A percentile compares a stretch with the other conserved stretches of the same genome.
These are phyloP conservation scores for Eupsittula cactorum DNA, from an alignment of 2,113 vertebrate genomes.

Conservation along the genomic window DNA sequence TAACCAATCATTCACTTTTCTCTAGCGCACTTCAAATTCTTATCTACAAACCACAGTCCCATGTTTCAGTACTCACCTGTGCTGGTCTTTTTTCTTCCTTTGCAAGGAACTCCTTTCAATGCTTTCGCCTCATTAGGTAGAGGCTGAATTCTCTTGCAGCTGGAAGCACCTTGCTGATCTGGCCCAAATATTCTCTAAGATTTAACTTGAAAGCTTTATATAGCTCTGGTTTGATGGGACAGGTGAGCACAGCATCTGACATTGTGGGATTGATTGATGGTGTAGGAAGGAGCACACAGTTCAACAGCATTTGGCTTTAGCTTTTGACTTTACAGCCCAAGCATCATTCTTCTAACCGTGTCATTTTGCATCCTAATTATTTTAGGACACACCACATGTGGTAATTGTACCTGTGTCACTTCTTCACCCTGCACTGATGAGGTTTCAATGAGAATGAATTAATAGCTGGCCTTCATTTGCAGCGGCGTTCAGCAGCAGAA, in stretches of 20 bases:
- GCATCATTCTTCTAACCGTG: background rate
- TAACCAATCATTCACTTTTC: background rate
- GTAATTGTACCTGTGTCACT: background rate
- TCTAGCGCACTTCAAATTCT: background rate
- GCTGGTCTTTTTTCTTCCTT: constrained; percentile 25
- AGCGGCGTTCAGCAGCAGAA: background rate
- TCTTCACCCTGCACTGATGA: background rate
- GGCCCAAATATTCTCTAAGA: constrained; percentile 8
- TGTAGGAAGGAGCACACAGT: background rate
- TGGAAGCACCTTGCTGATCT: constrained; percentile 37
- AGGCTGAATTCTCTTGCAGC: constrained; percentile 28
- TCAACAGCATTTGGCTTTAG: background rate
- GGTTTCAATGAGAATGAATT: background rate
- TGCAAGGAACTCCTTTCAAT: constrained; percentile 13
- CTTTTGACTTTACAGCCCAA: background rate
- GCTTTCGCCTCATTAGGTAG: constrained; percentile 18
- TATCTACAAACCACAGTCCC: constrained; percentile 17
- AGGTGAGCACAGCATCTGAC: background rate
- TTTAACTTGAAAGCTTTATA: background rate
- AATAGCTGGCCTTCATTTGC: background rate
- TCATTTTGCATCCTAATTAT: background rate
- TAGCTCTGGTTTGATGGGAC: background rate
- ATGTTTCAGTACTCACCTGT: background rate
- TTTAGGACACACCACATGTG: background rate
- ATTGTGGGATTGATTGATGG: background rate